These are phyloP conservation scores for Poeciliopsis turneri DNA, from an alignment of 2,797 vertebrate genomes.

Conservation along the genomic window DNA sequence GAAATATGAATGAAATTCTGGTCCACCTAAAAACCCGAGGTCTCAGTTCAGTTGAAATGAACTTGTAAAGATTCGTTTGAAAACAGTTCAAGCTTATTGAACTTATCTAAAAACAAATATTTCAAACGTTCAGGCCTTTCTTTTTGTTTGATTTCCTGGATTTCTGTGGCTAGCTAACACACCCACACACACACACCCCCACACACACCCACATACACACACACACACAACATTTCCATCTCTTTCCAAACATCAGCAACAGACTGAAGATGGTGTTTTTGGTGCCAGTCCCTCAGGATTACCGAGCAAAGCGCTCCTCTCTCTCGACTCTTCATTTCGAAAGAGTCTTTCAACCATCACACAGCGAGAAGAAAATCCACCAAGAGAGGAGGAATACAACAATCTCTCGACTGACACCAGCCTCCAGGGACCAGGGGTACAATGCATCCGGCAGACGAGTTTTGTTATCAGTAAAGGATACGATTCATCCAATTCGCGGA, in stretches of 20 bases:
- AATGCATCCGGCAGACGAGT: slow-evolving; percentile 54
- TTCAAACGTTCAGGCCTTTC: slow-evolving; percentile 6
- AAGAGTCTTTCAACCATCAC: slow-evolving; percentile 45
- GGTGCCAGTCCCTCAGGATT: slow-evolving; percentile 50
- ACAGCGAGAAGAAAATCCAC: slow-evolving; percentile 43
- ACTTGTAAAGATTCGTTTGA: not conserved
- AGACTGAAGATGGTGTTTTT: slow-evolving; percentile 58
- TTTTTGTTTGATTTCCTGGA: slow-evolving; percentile 7
- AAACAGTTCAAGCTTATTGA: slow-evolving; percentile 25
- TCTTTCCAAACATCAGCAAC: slow-evolving; percentile 39
- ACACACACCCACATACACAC: too few relatives aligned
- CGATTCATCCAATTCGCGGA: slow-evolving; percentile 35
- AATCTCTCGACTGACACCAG: slow-evolving; percentile 41
- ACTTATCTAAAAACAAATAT: slow-evolving; percentile 21
- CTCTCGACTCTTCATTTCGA: slow-evolving; percentile 46
- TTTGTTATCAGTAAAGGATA: slow-evolving; percentile 51
- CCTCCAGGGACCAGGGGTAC: slow-evolving; percentile 61
- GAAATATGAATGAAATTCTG: too few relatives aligned
- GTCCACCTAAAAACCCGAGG: too few relatives aligned
- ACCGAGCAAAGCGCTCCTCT: slow-evolving; percentile 52
- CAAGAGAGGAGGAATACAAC: slow-evolving; percentile 47
- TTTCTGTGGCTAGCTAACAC: not conserved
- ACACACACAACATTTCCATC: not conserved
- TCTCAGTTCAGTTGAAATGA: too few relatives aligned
- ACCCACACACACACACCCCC: too few relatives aligned